phyloP scores from a whole-genome alignment of 2,113 vertebrate species.

The Seriola aureovittata region DNA sequence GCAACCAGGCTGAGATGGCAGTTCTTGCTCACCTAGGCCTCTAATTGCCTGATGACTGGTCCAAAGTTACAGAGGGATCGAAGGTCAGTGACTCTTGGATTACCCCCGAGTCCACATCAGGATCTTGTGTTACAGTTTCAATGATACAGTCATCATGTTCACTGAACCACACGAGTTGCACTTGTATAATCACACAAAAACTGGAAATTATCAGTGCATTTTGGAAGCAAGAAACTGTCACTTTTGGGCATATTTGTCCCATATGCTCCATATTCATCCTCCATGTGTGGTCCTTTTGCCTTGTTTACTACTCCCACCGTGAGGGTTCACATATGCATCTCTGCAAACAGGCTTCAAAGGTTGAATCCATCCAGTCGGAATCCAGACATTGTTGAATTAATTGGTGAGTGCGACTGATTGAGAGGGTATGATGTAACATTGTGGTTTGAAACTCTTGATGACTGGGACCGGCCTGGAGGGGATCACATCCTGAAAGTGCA shows the following conservation, averaged over 20 bases:
- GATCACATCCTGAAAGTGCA: constrained; percentile 68
- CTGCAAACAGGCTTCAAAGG: constrained; percentile 61
- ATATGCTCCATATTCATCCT: constrained; percentile 18
- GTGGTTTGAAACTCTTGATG: constrained; percentile 60
- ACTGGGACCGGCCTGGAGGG: constrained; percentile 65
- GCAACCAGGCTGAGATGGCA: constrained; percentile 61
- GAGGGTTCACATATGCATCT: constrained; percentile 46
- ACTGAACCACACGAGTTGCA: not conserved
- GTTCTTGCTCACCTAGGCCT: constrained; percentile 75
- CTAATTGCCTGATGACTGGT: constrained; percentile 78
- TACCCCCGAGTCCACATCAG: constrained; percentile 68
- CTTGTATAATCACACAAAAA: constrained; percentile 13
- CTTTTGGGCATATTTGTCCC: constrained; percentile 54
- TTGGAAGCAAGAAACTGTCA: constrained; percentile 3
- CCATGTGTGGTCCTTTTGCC: constrained; percentile 19
- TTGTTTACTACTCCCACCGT: constrained; percentile 41
- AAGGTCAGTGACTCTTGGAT: constrained; percentile 79
- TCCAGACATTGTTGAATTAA: constrained; percentile 62
- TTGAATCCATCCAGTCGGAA: constrained; percentile 59
- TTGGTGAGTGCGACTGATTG: constrained; percentile 61
- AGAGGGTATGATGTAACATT: constrained; percentile 65
- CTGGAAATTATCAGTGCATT: constrained; percentile 14
- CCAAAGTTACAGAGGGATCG: constrained; percentile 68
- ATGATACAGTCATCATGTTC: constrained; percentile 31
- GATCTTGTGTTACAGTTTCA: constrained; percentile 61